Conservation (phyloP, 2,888 invertebrate genomes). For the Listrodromus nycthemerus region DNA sequence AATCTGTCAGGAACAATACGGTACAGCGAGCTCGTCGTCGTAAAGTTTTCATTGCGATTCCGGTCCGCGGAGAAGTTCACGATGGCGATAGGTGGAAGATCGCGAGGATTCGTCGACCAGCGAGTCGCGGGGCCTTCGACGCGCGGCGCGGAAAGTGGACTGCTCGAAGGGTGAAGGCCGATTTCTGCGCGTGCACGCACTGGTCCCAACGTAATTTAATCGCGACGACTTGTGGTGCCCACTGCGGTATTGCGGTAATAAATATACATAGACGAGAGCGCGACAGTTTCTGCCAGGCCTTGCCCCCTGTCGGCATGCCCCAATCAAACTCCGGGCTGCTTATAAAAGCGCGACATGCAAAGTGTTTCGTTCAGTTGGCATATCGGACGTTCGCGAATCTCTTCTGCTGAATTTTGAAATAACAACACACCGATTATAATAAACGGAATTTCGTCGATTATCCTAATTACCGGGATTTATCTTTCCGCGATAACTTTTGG, state of each 20-base stretch:
- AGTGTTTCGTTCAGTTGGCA: constrained; percentile 77
- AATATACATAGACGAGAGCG: constrained; percentile 46
- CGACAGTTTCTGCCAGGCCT: constrained; percentile 56
- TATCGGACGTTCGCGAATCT: constrained; percentile 61
- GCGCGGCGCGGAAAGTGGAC: constrained; percentile 36
- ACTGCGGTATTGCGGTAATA: constrained; percentile 43
- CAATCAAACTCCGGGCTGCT: constrained; percentile 70
- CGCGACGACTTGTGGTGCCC: constrained; percentile 47
- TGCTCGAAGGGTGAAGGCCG: constrained; percentile 64
- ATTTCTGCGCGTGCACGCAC: constrained; percentile 56
- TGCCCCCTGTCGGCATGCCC: constrained; percentile 50
- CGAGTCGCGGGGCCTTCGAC: constrained; percentile 53
- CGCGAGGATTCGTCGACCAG: constrained; percentile 42
- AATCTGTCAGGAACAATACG: background rate
- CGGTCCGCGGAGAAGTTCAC: background rate
- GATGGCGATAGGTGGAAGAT: background rate
- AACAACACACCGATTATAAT: background rate
- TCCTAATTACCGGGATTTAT: background rate
- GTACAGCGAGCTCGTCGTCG: background rate
- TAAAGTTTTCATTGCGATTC: constrained; percentile 2
- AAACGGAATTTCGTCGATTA: background rate
- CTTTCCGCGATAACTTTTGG: background rate
- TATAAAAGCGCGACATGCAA: constrained; percentile 78
- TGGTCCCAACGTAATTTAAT: constrained; percentile 59
- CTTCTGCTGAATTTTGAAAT: constrained; percentile 23